phyloP scores from a whole-genome alignment of 2,797 vertebrate genomes.

The Danio albolineatus region DNA sequence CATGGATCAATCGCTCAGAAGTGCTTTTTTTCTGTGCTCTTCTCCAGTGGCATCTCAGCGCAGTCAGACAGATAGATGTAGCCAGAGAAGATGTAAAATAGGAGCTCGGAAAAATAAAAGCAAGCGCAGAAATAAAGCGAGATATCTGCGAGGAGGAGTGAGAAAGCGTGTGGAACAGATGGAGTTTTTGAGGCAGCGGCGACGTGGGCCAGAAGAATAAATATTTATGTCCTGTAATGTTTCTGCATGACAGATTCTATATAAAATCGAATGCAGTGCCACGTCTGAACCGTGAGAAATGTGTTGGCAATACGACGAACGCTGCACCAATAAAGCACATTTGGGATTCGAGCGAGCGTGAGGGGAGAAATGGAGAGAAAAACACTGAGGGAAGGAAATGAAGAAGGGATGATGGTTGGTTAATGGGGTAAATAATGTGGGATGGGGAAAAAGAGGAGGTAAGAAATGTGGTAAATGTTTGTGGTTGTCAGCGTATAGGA shows the following conservation, averaged over 20 bases:
- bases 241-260: slow-evolving; percentile 76
- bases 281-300: slow-evolving; percentile 70
- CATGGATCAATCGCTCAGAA: slow-evolving; percentile 65
- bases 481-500: background rate
- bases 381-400: background rate
- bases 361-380: slow-evolving; percentile 4
- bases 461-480: slow-evolving; percentile 1
- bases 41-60: background rate
- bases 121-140: slow-evolving; percentile 13
- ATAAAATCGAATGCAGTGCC: slow-evolving; percentile 72
- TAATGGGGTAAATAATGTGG: slow-evolving; percentile 2
- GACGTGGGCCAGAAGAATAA: slow-evolving; percentile 72
- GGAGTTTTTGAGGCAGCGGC: slow-evolving; percentile 66
- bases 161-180: slow-evolving; percentile 64
- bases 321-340: slow-evolving; percentile 63
- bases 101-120: slow-evolving; percentile 16
- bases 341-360: slow-evolving; percentile 56
- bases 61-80: slow-evolving; percentile 14
- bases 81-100: slow-evolving; percentile 22
- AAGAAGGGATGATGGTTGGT: background rate
- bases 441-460: background rate
- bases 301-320: slow-evolving; percentile 66
- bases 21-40: slow-evolving; percentile 30
- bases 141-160: background rate
- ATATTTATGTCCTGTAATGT: slow-evolving; percentile 80